phyloP scores from a whole-genome alignment of 2,888 invertebrate species.

The Sminthurides aquaticus region DNA sequence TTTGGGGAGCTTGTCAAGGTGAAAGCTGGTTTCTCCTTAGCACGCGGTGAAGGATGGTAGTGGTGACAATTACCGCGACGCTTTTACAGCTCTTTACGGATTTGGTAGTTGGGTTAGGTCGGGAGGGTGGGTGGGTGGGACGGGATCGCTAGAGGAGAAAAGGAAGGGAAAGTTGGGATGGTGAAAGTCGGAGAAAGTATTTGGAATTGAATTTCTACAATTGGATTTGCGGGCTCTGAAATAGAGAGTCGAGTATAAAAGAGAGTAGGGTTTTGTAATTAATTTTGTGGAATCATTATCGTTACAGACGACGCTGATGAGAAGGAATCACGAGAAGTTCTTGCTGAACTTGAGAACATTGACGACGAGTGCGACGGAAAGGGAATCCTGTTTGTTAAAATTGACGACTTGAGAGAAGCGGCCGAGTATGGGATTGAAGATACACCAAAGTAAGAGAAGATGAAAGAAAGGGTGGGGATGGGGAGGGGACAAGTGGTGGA shows the following conservation, averaged over 20 bases:
- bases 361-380: slow-evolving; percentile 56
- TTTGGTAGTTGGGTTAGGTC: too few species aligned
- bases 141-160: too few species aligned
- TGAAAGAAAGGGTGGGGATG: slow-evolving; percentile 81
- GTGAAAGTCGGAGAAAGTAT: not conserved
- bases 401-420: slow-evolving; percentile 68
- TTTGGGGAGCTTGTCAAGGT: too few species aligned
- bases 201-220: not conserved
- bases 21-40: too few species aligned
- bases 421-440: slow-evolving; percentile 79
- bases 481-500: slow-evolving; percentile 76
- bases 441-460: slow-evolving; percentile 59
- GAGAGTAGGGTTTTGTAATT: not conserved
- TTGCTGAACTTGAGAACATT: slow-evolving; percentile 84
- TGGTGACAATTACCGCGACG: too few species aligned
- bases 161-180: not conserved
- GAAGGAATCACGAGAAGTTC: slow-evolving; percentile 69
- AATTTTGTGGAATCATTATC: too few species aligned
- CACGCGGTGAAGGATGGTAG: too few species aligned
- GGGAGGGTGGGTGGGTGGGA: too few species aligned
- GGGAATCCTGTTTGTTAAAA: slow-evolving; percentile 85
- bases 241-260: not conserved
- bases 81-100: too few species aligned
- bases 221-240: not conserved
- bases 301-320: slow-evolving; percentile 47